These are phyloP conservation scores for Euura lappo DNA, from an alignment of 1,140 invertebrate genomes.

Conservation along the genomic window DNA sequence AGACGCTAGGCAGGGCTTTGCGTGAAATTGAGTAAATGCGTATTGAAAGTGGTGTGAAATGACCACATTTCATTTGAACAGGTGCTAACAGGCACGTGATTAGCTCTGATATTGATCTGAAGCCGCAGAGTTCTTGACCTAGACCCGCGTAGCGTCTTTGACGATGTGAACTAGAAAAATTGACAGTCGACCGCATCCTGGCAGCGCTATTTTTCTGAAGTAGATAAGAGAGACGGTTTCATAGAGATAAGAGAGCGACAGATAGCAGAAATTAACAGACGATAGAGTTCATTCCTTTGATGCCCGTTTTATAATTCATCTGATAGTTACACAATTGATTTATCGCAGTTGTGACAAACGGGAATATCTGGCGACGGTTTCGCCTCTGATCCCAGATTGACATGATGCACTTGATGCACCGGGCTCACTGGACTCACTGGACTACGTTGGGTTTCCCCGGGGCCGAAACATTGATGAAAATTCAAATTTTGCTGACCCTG, in stretches of 20 bases:
- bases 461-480: neutral
- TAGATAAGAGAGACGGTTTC: neutral
- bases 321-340: conserved; percentile 77
- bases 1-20: neutral
- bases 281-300: neutral
- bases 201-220: neutral
- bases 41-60: neutral
- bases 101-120: too few species aligned
- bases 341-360: conserved; percentile 75
- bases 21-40: too few species aligned
- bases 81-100: neutral
- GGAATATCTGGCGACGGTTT: conserved; percentile 55
- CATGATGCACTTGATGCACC: neutral
- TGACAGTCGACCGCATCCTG: neutral
- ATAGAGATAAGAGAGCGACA: neutral
- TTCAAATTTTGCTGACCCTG: conserved; percentile 26
- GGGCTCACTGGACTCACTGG: too few species aligned
- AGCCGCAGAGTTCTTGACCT: neutral
- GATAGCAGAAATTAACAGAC: neutral
- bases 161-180: neutral
- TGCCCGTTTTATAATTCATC: conserved; percentile 11
- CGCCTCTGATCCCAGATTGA: neutral
- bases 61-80: neutral
- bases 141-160: neutral
- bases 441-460: neutral